Percentiles rank a stretch among this genome's conserved stretches.
Evolutionary conservation across 2,888 invertebrate genomes (phyloP).

Genomic region (Orthosia gracilis): DNA sequence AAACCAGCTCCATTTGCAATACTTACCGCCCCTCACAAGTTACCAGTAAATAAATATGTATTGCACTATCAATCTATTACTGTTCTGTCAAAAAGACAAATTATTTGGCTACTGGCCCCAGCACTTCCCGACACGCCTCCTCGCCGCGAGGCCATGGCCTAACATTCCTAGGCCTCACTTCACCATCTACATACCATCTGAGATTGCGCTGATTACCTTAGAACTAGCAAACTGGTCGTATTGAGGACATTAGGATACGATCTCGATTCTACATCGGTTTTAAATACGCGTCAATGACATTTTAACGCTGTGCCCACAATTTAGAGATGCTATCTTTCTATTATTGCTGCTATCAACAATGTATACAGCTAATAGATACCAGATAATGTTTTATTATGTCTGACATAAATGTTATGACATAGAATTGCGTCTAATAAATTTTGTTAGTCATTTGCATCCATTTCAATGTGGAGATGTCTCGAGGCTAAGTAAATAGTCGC

Average conservation of each 20-base stretch:
- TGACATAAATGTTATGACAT: conserved; percentile 49
- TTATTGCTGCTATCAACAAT: conserved; percentile 51
- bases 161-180: conserved; percentile 64
- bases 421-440: conserved; percentile 22
- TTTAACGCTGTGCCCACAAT: conserved; percentile 44
- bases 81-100: conserved; percentile 58
- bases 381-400: conserved; percentile 31
- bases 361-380: conserved; percentile 46
- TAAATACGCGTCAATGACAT: conserved; percentile 63
- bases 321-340: conserved; percentile 48
- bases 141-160: conserved; percentile 52
- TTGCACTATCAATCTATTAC: conserved; percentile 51
- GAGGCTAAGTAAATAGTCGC: conserved; percentile 34
- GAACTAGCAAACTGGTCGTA: conserved; percentile 73
- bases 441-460: conserved; percentile 18
- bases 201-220: conserved; percentile 74
- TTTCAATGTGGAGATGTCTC: conserved; percentile 36
- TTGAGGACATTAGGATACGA: conserved; percentile 74
- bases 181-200: conserved; percentile 69
- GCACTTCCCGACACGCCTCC: conserved; percentile 46
- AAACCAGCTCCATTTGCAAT: conserved; percentile 4
- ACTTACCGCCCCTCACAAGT: conserved; percentile 13
- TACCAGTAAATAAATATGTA: conserved; percentile 32
- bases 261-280: conserved; percentile 62
- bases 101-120: conserved; percentile 36